These are phyloP conservation scores for Protobothrops flavoviridis DNA, from an alignment of 2,113 vertebrate genomes.

Conservation along the genomic window DNA sequence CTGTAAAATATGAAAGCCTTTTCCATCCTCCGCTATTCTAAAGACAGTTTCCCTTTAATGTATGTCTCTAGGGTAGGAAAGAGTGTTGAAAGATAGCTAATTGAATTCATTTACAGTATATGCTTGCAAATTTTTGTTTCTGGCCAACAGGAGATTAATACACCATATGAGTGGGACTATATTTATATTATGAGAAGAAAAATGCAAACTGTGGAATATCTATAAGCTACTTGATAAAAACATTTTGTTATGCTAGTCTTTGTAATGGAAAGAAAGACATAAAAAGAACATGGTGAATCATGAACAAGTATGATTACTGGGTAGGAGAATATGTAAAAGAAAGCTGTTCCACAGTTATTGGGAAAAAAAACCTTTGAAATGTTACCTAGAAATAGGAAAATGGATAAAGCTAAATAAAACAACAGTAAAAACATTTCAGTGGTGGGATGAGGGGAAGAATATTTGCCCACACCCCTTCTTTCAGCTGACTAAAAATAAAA, in stretches of 20 bases:
- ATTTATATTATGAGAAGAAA: not conserved
- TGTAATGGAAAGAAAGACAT: not conserved
- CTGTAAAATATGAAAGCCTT: not conserved
- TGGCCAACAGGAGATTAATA: not conserved
- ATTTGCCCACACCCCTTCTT: rapidly evolving
- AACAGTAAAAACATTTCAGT: not conserved
- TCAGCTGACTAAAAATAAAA: not conserved
- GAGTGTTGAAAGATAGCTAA: not conserved
- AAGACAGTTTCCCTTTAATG: not conserved
- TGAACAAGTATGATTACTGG: not conserved
- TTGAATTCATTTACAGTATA: constrained; percentile 3
- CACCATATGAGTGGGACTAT: not conserved
- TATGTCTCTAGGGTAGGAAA: not conserved
- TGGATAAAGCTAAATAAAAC: not conserved
- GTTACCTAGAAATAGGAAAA: constrained; percentile 5
- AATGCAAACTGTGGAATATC: not conserved
- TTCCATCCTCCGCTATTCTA: not conserved
- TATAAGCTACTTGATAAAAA: not conserved
- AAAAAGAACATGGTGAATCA: not conserved
- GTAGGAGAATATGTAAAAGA: not conserved
- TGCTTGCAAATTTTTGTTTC: not conserved
- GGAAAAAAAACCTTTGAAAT: not conserved
- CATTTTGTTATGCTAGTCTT: not conserved
- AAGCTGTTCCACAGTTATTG: not conserved
- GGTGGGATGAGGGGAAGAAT: not conserved